Evolutionary conservation across 2,113 vertebrate species (phyloP).

Genomic region (Istiophorus platypterus): DNA sequence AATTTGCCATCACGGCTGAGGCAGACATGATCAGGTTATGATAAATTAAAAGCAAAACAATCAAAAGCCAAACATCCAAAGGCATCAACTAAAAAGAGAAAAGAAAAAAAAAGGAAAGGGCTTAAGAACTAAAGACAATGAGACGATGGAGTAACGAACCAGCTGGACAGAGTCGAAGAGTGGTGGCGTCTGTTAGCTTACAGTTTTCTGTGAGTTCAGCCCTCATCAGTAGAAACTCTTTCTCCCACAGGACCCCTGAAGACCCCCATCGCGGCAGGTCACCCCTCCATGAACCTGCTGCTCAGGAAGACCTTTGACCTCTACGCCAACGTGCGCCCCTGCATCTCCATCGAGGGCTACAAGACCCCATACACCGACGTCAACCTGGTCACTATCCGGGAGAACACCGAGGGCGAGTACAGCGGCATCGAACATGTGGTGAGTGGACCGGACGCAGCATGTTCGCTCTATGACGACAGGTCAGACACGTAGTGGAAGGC

Average conservation of each 20-base stretch:
- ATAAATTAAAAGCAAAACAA: too few species aligned
- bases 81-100: too few species aligned
- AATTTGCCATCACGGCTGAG: too few species aligned
- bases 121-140: too few species aligned
- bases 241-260: conserved; percentile 90
- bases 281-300: conserved; percentile 97
- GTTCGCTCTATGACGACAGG: too few species aligned
- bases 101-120: too few species aligned
- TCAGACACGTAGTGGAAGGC: too few species aligned
- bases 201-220: not conserved
- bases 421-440: conserved; percentile 97
- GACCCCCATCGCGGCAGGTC: conserved; percentile 96
- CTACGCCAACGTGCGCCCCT: conserved; percentile 95
- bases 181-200: too few species aligned
- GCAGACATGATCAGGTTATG: too few species aligned
- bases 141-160: too few species aligned
- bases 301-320: conserved; percentile 96
- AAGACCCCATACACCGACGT: conserved; percentile 93
- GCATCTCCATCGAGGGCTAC: conserved; percentile 95
- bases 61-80: too few species aligned
- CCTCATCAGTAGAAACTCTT: fast-evolving
- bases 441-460: conserved; percentile 26
- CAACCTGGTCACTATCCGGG: conserved; percentile 81
- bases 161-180: too few species aligned
- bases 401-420: conserved; percentile 91